Evolutionary conservation across 2,888 invertebrate species (phyloP), one percentile per base, ranked within the genome.

Genomic region (Pyrgus malvae): DNA sequence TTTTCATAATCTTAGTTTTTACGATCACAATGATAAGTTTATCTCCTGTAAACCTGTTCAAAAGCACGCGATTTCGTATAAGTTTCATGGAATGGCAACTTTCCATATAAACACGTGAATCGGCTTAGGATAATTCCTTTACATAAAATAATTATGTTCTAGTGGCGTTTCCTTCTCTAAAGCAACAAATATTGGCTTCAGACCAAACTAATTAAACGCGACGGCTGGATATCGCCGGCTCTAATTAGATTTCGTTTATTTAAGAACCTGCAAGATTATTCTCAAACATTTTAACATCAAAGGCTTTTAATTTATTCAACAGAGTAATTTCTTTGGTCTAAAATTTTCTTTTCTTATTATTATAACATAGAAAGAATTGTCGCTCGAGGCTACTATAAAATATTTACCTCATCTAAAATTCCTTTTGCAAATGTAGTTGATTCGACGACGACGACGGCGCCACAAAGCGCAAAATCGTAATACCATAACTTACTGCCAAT

Each of bases 201-300:
- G 12, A 12, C 21, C 23, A 41, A 41, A 25, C 16, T 42, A 42
- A 42, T 42, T 42, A 42, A 14, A 25, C 14, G 8, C 27, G 14
- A 25, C 27, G 16, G 41, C 3, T 25, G 16, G 12, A 3, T 23
- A n/a, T 14, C 9, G 14, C 14, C 11, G 7, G 12, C 25, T 4
- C 27, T 42, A 42, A 27, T 42, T 27, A 42, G 16, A 42, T 42
- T 42, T 42, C 23, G 16, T 27, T 42, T 42, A 42, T 42, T 25
- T 42, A 42, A 42, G 41, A 27, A 42, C 41, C 12, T 16, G 14
- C 23, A 11, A 23, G 40, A 25, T 42, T 27, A 42, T 14, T 27
- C 41, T 27, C 41, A 25, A 23, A 42, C 41, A 27, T 14, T 33
- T 45, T 12, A 6, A 31, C 45, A 33, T 45, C 45, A 48, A 48